These are phyloP conservation scores for Myzus persicae DNA, from an alignment of 1,140 invertebrate genomes.

Conservation along the genomic window DNA sequence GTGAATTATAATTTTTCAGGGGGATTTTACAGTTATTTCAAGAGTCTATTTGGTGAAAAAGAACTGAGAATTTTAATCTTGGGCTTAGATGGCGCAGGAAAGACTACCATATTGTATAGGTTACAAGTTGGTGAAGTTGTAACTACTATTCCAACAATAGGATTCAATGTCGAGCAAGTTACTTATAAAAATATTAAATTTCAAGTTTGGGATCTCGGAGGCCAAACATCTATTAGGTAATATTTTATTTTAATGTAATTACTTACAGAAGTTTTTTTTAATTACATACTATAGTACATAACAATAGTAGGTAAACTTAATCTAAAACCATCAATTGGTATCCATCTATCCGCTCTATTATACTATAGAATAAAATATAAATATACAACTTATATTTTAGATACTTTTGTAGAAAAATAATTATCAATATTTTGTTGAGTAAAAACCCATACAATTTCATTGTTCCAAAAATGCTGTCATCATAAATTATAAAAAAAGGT, in stretches of 20 bases:
- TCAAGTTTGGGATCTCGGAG: conserved; percentile 98
- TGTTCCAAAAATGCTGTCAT: neutral
- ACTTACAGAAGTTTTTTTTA: neutral
- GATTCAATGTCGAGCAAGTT: conserved; percentile 98
- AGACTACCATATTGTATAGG: conserved; percentile 98
- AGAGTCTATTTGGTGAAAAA: conserved; percentile 87
- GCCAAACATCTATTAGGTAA: conserved; percentile 92
- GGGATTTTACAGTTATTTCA: conserved; percentile 94
- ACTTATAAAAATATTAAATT: conserved; percentile 96
- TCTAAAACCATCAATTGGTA: neutral
- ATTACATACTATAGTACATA: neutral
- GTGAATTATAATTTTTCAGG: conserved; percentile 69
- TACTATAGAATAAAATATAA: neutral
- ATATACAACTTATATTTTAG: neutral
- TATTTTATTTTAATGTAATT: conserved; percentile 7
- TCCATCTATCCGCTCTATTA: neutral
- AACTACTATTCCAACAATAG: conserved; percentile 98
- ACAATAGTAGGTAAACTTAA: neutral
- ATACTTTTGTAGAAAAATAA: neutral
- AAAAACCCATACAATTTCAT: neutral
- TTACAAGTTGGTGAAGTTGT: conserved; percentile 99
- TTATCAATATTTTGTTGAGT: neutral
- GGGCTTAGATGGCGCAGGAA: conserved; percentile 96
- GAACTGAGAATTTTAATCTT: conserved; percentile 98
- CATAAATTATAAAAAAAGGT: neutral